Evolutionary conservation across 2,888 invertebrate genomes (phyloP).

Genomic region (Eugnorisma glareosa): DNA sequence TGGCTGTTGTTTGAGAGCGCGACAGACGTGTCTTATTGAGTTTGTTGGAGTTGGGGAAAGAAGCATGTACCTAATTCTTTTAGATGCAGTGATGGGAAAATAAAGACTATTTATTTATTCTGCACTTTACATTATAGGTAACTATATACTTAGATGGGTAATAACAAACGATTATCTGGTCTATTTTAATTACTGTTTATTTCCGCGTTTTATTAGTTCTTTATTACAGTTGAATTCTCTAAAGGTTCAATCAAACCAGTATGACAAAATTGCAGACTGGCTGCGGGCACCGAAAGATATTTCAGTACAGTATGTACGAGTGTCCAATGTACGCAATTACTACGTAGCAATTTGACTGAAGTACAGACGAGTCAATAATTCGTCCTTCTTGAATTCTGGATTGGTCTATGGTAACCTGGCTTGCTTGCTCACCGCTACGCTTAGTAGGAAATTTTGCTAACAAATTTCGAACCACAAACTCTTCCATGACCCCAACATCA

Average conservation of each 20-base stretch:
- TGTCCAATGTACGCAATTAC: not conserved
- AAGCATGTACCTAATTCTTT: slow-evolving; percentile 4
- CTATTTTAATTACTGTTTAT: not conserved
- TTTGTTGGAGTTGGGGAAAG: slow-evolving; percentile 1
- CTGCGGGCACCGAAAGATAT: not conserved
- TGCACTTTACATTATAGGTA: not conserved
- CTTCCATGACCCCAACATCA: slow-evolving; percentile 66
- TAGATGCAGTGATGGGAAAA: not conserved
- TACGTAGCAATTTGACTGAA: not conserved
- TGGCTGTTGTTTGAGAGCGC: slow-evolving; percentile 39
- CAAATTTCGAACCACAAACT: not conserved
- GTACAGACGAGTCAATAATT: not conserved
- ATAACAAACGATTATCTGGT: not conserved
- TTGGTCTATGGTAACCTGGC: too few relatives aligned
- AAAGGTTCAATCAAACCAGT: not conserved
- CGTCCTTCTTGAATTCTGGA: not conserved
- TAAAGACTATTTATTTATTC: not conserved
- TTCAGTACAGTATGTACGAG: not conserved
- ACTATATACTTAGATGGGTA: not conserved
- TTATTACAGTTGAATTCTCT: not conserved
- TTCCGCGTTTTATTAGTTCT: not conserved
- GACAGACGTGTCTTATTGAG: slow-evolving; percentile 30
- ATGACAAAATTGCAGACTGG: not conserved
- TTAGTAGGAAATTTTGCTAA: not conserved
- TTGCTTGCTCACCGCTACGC: not conserved